Conservation (phyloP, 2,797 vertebrate species). For the Lophius americanus region DNA sequence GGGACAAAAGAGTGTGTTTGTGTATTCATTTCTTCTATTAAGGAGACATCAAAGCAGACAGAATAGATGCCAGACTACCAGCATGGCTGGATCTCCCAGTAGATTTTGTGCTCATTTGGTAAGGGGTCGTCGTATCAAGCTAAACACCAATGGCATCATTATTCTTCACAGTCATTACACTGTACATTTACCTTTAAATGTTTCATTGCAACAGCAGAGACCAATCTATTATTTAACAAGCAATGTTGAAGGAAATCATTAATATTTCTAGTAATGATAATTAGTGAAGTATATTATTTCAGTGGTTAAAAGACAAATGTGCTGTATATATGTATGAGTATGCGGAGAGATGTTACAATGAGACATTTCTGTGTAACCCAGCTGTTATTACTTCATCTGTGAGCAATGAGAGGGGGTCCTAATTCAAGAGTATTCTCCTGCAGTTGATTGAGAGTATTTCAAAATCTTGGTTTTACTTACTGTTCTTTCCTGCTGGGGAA, state of each 20-base stretch:
- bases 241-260: background rate
- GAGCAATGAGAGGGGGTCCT: background rate
- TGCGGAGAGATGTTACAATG: background rate
- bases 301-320: background rate
- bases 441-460: background rate
- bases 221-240: background rate
- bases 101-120: no score
- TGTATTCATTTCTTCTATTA: background rate
- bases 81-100: no score
- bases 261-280: no score
- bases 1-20: background rate
- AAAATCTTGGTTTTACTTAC: constrained; percentile 23
- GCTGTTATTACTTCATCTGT: background rate
- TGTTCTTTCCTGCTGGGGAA: constrained; percentile 69
- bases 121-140: no score
- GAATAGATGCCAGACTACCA: background rate
- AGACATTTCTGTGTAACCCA: background rate
- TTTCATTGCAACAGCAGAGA: background rate
- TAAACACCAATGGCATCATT: no score
- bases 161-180: no score
- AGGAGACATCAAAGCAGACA: background rate
- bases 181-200: background rate
- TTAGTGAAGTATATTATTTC: background rate
- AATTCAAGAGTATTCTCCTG: background rate
- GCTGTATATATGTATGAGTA: background rate